Evolutionary conservation across 2,113 vertebrate species (phyloP).

Genomic region (Rallus limicola): DNA sequence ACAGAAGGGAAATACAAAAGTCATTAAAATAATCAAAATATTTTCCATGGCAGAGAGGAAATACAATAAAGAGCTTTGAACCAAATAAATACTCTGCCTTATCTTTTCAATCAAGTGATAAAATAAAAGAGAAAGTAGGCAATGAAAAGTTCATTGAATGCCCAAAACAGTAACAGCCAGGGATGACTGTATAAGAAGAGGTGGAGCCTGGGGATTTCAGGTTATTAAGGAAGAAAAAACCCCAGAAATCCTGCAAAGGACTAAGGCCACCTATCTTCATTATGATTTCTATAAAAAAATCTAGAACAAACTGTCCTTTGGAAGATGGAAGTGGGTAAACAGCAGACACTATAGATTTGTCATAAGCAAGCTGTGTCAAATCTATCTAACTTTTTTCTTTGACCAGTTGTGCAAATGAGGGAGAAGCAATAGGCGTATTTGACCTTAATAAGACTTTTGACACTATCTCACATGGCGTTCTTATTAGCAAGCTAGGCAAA

Average conservation of each 20-base stretch:
- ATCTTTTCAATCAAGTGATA: not conserved
- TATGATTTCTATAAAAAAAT: not conserved
- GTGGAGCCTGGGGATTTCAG: not conserved
- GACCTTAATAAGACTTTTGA: constrained; percentile 36
- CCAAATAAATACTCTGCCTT: not conserved
- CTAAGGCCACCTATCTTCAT: not conserved
- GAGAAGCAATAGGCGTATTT: not conserved
- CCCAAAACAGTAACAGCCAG: not conserved
- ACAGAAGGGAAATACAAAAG: not conserved
- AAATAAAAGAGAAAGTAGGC: not conserved
- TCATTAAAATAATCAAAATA: not conserved
- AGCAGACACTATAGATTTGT: not conserved
- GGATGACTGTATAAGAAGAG: not conserved
- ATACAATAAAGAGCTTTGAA: not conserved
- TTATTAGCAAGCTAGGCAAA: constrained; percentile 23
- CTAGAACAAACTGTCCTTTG: not conserved
- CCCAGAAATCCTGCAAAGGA: not conserved
- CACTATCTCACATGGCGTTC: not conserved
- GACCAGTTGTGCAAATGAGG: not conserved
- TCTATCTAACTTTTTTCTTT: not conserved
- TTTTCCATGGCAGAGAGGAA: not conserved
- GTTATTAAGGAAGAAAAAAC: not conserved
- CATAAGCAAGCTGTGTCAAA: not conserved
- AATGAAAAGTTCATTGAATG: not conserved
- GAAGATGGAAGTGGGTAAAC: not conserved